Evolutionary conservation across 2,888 invertebrate species (phyloP), one percentile per base, ranked within the genome.

Genomic region (Melipona beecheii): DNA sequence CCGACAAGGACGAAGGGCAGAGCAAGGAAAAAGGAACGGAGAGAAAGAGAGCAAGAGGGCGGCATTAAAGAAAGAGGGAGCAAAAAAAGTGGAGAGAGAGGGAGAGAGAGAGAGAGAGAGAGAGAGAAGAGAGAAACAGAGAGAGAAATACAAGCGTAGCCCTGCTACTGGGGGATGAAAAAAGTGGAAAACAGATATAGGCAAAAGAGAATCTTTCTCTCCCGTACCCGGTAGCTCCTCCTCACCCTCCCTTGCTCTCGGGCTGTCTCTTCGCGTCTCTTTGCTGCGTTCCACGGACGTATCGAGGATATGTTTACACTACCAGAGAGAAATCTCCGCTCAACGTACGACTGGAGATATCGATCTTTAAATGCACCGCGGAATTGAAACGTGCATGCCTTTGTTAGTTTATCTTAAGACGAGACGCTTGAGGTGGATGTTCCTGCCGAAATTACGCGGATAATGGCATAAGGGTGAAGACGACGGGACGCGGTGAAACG

Each of bases 101-200:
- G 60, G 62, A 49, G 58, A 70, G 75, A 43, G 52, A 56, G 68
- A 19, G 75, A 60, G 43, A 73, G 17, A 43, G 71, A 81, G 78
- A 77, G 2, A 17, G 27, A 27, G 27, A 27, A 3, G 31, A 4
- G 52, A 6, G 52, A 19, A 9, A 19, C 17, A 0, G 60, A 60
- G 86, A 84, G 88, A 89, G 77, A 43, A 77, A 69, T 83, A 78
- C 80, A 84, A 80, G 72, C 80, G 81, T 82, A 81, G 75, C 75
- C 82, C 24, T 81, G 85, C 79, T 64, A 70, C 78, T 0, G 52
- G 52, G 81, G 86, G 86, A 77, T 65, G 79, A 87, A 88, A 91
- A 86, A 88, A 90, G 91, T 88, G 87, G 89, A 92, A 92, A 91
- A 90, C 89, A 92, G 90, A 90, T 91, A 91, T 91, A 90, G 88